These are phyloP conservation scores for Proterorhinus semilunaris DNA, from an alignment of 2,113 vertebrate genomes.

Conservation along the genomic window DNA sequence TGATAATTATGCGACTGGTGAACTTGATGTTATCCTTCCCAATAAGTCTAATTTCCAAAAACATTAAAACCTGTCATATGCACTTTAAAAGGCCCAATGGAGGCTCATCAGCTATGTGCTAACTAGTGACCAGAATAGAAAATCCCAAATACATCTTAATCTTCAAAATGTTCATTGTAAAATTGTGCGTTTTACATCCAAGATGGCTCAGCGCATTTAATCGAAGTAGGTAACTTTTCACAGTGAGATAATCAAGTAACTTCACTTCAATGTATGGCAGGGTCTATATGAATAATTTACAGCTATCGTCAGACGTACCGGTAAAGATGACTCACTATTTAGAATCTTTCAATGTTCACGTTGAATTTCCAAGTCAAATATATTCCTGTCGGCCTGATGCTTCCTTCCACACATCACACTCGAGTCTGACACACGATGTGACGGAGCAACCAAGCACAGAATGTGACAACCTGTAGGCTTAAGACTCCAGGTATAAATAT, in stretches of 20 bases:
- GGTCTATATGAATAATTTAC: not conserved
- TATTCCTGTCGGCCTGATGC: constrained; percentile 52
- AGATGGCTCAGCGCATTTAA: too few species aligned
- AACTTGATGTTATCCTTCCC: too few species aligned
- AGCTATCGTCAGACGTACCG: constrained; percentile 14
- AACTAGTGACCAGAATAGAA: too few species aligned
- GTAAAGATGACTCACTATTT: constrained; percentile 21
- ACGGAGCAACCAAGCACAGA: constrained; percentile 56
- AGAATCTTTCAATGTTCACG: constrained; percentile 23
- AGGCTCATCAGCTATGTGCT: too few species aligned
- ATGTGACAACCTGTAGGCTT: constrained; percentile 57
- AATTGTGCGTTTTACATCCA: too few species aligned
- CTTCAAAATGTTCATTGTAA: too few species aligned
- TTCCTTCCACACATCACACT: constrained; percentile 62
- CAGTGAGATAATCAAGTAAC: not conserved
- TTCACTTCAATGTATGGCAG: not conserved
- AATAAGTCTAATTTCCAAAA: too few species aligned
- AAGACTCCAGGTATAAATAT: constrained; percentile 62
- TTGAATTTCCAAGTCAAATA: constrained; percentile 42
- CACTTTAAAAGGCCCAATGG: too few species aligned
- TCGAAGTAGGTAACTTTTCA: not conserved
- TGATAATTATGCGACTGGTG: too few species aligned
- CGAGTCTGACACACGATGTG: constrained; percentile 62
- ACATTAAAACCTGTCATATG: too few species aligned
- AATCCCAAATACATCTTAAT: too few species aligned